A percentile compares a stretch with the other conserved stretches of the same genome.
These are phyloP conservation scores for Pantherophis vulpinus DNA, from an alignment of 2,797 vertebrate species.

Conservation along the genomic window DNA sequence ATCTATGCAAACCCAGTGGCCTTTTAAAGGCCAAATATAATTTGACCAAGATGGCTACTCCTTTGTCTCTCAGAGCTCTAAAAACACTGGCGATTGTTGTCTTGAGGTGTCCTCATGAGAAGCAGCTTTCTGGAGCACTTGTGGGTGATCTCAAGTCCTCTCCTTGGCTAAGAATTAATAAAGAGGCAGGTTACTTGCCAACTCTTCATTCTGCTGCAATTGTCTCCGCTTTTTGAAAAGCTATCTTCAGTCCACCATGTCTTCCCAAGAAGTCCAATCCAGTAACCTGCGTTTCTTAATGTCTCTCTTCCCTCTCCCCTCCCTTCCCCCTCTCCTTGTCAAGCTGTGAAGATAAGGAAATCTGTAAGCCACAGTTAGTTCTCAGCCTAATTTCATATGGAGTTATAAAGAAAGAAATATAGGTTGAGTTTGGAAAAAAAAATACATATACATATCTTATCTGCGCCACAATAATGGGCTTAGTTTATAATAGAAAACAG, in stretches of 20 bases:
- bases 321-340: not conserved
- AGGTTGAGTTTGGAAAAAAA: not conserved
- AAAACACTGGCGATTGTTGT: not conserved
- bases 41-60: not conserved
- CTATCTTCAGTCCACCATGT: not conserved
- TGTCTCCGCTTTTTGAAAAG: not conserved
- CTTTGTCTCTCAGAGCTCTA: not conserved
- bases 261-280: not conserved
- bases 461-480: not conserved
- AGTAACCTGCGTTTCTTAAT: not conserved
- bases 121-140: not conserved
- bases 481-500: not conserved
- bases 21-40: not conserved
- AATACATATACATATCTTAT: not conserved
- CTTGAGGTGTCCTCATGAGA: not conserved
- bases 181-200: not conserved
- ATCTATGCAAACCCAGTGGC: not conserved
- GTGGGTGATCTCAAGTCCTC: not conserved
- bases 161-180: not conserved
- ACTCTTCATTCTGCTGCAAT: not conserved
- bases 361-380: not conserved
- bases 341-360: not conserved
- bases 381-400: not conserved
- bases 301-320: not conserved
- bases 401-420: not conserved